Conservation (phyloP, 2,797 vertebrate genomes). For the Falco berigora region DNA sequence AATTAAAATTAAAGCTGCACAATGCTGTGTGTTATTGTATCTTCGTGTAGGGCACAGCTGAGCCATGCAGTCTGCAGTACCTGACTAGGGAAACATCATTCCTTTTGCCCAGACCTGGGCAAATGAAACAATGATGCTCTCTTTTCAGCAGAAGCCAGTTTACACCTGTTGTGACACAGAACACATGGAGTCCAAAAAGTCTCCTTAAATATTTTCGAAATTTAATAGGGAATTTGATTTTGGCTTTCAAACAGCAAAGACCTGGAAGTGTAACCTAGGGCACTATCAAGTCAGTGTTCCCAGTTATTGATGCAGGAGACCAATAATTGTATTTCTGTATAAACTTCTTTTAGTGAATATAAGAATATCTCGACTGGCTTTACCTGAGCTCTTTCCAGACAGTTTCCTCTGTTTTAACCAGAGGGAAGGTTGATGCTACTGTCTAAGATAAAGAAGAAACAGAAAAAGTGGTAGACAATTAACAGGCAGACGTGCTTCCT, state of each 20-base stretch:
- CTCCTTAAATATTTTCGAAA: neutral
- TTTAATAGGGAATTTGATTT: neutral
- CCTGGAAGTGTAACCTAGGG: neutral
- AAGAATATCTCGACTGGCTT: neutral
- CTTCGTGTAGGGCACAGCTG: neutral
- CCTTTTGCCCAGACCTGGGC: neutral
- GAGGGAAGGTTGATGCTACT: neutral
- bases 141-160: neutral
- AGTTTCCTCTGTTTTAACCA: neutral
- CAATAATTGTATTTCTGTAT: neutral
- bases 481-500: neutral
- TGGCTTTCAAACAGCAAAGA: neutral
- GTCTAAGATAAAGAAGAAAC: neutral
- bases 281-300: neutral
- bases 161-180: neutral
- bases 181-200: neutral
- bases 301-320: neutral
- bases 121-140: neutral
- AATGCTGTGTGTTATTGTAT: neutral
- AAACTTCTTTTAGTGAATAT: neutral
- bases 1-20: constrained; percentile 51
- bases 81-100: neutral
- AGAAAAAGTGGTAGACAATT: neutral
- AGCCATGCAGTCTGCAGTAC: neutral
- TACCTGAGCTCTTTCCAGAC: neutral